These are phyloP conservation scores for Meganola albula DNA, from an alignment of 2,888 invertebrate genomes.

Conservation along the genomic window DNA sequence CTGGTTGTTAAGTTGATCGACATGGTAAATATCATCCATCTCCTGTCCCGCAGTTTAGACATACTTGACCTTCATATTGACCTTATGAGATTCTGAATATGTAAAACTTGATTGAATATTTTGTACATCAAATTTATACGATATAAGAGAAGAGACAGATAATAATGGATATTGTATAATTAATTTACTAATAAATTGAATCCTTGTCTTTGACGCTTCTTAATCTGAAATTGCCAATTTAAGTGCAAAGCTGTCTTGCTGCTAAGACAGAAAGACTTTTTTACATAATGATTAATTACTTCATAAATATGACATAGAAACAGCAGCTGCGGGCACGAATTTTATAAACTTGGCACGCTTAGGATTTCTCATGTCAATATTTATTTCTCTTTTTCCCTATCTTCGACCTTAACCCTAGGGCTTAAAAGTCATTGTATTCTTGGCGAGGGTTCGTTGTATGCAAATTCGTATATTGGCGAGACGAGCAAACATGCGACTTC, in stretches of 20 bases:
- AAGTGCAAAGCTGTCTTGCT: too few species aligned
- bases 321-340: conserved; percentile 33
- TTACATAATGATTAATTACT: conserved; percentile 18
- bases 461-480: conserved; percentile 32
- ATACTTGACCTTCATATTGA: conserved; percentile 15
- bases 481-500: conserved; percentile 30
- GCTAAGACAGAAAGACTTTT: too few species aligned
- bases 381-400: conserved; percentile 14
- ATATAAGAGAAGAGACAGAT: too few species aligned
- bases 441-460: conserved; percentile 20
- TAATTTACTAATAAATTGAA: too few species aligned
- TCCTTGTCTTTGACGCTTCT: too few species aligned
- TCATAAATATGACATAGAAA: conserved; percentile 19
- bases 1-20: too few species aligned
- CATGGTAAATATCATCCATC: conserved; percentile 11
- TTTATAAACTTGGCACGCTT: conserved; percentile 38
- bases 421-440: conserved; percentile 20
- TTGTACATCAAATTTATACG: too few species aligned
- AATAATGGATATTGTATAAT: too few species aligned
- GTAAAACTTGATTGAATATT: too few species aligned
- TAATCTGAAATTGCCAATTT: too few species aligned
- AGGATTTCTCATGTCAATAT: conserved; percentile 19
- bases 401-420: conserved; percentile 25
- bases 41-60: conserved; percentile 2
- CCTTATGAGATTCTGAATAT: too few species aligned